Conservation (phyloP, 92 coral and sea anemone genomes). For the Siderastrea siderea region DNA sequence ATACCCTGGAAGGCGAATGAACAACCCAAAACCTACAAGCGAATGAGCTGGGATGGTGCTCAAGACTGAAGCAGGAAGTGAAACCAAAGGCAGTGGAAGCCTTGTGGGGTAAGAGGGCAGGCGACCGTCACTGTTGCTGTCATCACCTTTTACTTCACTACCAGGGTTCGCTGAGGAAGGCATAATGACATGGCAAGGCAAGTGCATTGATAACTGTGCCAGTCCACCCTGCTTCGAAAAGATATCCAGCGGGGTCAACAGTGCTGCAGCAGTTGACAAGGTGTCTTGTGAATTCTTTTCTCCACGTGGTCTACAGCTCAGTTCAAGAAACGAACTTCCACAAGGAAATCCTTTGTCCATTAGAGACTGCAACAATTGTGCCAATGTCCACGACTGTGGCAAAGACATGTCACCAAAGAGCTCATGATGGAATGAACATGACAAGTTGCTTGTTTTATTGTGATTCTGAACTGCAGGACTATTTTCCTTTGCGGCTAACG, state of each 20-base stretch:
- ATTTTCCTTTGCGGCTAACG: slow-evolving; percentile 46
- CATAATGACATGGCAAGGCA: slow-evolving; percentile 74
- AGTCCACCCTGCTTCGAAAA: slow-evolving; percentile 91
- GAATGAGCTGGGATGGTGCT: slow-evolving; percentile 97
- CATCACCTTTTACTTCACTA: slow-evolving; percentile 14
- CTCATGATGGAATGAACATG: slow-evolving; percentile 61
- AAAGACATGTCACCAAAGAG: slow-evolving; percentile 72
- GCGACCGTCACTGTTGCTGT: neutral
- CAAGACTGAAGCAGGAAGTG: slow-evolving; percentile 86
- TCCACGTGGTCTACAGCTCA: slow-evolving; percentile 57
- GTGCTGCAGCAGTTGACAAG: slow-evolving; percentile 34
- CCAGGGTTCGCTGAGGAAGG: slow-evolving; percentile 38
- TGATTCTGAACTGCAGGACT: slow-evolving; percentile 45
- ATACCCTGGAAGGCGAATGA: slow-evolving; percentile 95
- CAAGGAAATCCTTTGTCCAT: slow-evolving; percentile 76
- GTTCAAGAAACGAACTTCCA: slow-evolving; percentile 79
- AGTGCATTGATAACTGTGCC: slow-evolving; percentile 83
- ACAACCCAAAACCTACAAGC: slow-evolving; percentile 95
- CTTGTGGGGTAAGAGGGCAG: slow-evolving; percentile 65
- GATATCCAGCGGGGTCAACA: slow-evolving; percentile 81
- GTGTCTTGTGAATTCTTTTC: slow-evolving; percentile 1
- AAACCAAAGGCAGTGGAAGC: slow-evolving; percentile 79
- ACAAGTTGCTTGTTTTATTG: slow-evolving; percentile 10
- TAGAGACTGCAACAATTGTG: slow-evolving; percentile 75
- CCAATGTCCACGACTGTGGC: slow-evolving; percentile 71